Conservation (phyloP, 1,140 invertebrate species). For the Formica exsecta region DNA sequence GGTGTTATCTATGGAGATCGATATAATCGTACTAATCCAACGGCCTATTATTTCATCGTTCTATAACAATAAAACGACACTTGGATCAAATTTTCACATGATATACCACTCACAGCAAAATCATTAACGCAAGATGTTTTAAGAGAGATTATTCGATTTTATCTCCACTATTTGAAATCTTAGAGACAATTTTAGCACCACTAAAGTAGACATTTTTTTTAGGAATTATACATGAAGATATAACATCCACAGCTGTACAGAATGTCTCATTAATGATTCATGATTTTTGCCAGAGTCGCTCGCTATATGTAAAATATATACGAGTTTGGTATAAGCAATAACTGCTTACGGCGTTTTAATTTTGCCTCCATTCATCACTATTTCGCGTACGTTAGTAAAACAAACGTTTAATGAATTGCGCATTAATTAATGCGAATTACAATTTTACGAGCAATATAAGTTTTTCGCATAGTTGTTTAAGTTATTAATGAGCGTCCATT, state of each 20-base stretch:
- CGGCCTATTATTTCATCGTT: constrained; percentile 25
- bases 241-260: background rate
- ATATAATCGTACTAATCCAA: constrained; percentile 30
- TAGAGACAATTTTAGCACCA: background rate
- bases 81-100: background rate
- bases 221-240: background rate
- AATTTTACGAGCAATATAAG: background rate
- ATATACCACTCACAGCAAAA: background rate
- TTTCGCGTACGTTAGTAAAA: background rate
- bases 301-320: background rate
- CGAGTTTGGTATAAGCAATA: background rate
- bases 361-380: background rate
- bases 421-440: constrained; percentile 19
- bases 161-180: background rate
- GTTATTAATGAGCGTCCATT: constrained; percentile 30
- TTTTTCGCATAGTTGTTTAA: background rate
- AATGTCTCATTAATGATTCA: background rate
- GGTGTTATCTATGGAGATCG: constrained; percentile 33
- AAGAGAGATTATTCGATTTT: background rate
- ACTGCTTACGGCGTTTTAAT: background rate
- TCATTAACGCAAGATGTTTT: background rate
- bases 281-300: background rate
- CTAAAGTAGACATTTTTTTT: background rate
- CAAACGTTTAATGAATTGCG: background rate
- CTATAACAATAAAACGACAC: background rate